Conservation (phyloP, 2,888 invertebrate genomes). For the Parthenolecanium corni region DNA sequence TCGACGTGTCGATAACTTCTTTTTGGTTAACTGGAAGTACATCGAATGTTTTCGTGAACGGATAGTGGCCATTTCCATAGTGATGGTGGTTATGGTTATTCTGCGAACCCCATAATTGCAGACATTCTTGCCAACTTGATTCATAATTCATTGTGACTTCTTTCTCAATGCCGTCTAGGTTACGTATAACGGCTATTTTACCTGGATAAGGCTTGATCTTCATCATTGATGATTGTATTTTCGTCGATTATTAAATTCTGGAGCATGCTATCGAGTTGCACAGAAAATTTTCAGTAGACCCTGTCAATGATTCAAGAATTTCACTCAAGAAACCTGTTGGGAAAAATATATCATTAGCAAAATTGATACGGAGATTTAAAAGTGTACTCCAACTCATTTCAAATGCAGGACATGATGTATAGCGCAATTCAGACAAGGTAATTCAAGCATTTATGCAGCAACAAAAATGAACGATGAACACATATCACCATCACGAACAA, state of each 20-base stretch:
- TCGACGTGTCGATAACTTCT: slow-evolving; percentile 11
- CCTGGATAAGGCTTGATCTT: slow-evolving; percentile 76
- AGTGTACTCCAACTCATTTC: too few relatives aligned
- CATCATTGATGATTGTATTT: slow-evolving; percentile 42
- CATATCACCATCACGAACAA: too few relatives aligned
- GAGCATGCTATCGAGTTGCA: too few relatives aligned
- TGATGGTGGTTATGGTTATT: slow-evolving; percentile 1
- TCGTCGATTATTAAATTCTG: neutral
- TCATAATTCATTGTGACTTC: slow-evolving; percentile 45
- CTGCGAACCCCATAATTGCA: slow-evolving; percentile 32
- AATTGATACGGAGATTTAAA: too few relatives aligned
- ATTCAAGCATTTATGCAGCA: too few relatives aligned
- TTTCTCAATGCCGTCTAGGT: slow-evolving; percentile 35
- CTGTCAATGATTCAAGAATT: neutral
- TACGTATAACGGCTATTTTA: slow-evolving; percentile 40
- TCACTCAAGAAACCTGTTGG: too few relatives aligned
- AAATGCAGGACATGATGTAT: too few relatives aligned
- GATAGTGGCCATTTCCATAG: neutral
- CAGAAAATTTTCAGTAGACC: neutral
- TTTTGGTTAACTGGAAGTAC: neutral
- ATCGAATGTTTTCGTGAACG: slow-evolving; percentile 8
- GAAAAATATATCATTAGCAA: too few relatives aligned
- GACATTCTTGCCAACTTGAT: slow-evolving; percentile 64
- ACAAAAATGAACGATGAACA: too few relatives aligned
- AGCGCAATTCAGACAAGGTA: too few relatives aligned